Evolutionary conservation across 2,888 invertebrate species (phyloP), one percentile per base, ranked within the genome.

Genomic region (Eupithecia vulgata): DNA sequence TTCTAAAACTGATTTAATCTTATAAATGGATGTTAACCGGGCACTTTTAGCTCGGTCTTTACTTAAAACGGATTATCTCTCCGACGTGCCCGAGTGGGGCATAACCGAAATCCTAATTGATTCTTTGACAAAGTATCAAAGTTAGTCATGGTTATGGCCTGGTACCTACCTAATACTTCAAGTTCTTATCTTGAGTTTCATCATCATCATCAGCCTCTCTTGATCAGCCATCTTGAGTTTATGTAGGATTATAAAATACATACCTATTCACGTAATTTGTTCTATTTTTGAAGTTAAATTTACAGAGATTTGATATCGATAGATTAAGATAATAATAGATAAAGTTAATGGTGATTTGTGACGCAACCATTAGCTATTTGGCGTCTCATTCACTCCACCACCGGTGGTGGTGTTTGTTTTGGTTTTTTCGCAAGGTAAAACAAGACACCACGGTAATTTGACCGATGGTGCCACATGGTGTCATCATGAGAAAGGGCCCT

Each of bases 41-140:
- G 57, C 57, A 34, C 30, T 68, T 65, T 64, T 35, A 30, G 68
- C 15, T 13, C 34, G 42, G 48, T 52, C 45, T 40, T 40, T 59
- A 40, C 52, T 61, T 61, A 67, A 57, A 62, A 13, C 48, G 62
- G 70, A 70, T 59, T 68, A 74, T 66, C 64, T 35, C 65, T 12
- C 52, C 62, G 34, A 64, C 73, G 73, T 68, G 73, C 45, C 59
- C 40, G 45, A 70, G 70, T 10, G 64, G 64, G 37, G n/a, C 25
- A 65, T 74, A 42, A 65, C 37, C 62, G 64, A 70, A 74, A 69
- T 68, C 67, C 67, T 45, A 35, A 70, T 64, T 70, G 48, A 52
- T 62, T 72, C 42, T 25, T 13, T 25, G 8, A 61, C 21, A 64
- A 37, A n/a, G 37, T 34, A 37, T 37, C 35, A 5, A 64, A 37